A percentile compares a stretch with the other conserved stretches of the same genome.
These are phyloP conservation scores for Catocala sponsa DNA, from an alignment of 2,888 invertebrate species.

Conservation along the genomic window DNA sequence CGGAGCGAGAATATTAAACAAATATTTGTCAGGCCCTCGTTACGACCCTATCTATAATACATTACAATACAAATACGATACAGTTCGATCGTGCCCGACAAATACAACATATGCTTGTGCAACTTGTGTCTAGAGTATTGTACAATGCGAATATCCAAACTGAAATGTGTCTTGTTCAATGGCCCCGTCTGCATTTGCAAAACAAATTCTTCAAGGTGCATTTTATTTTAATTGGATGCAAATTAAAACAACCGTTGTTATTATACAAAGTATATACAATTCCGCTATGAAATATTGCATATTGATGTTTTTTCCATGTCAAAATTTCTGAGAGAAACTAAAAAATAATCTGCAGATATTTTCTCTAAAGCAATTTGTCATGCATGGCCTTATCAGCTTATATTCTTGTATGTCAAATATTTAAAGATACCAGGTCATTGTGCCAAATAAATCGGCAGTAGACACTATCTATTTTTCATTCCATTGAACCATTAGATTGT, in stretches of 20 bases:
- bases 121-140: background rate
- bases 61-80: no score
- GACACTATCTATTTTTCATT: constrained; percentile 16
- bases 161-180: background rate
- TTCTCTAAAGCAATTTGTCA: constrained; percentile 2
- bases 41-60: no score
- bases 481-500: constrained; percentile 24
- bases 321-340: background rate
- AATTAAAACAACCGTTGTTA: constrained; percentile 9
- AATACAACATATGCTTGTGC: no score
- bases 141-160: background rate
- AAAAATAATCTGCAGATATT: constrained; percentile 3
- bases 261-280: constrained; percentile 11
- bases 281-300: constrained; percentile 3
- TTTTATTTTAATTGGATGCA: constrained; percentile 13
- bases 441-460: constrained; percentile 19
- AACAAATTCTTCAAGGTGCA: constrained; percentile 21
- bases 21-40: no score
- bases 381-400: background rate
- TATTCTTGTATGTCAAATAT: background rate
- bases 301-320: background rate
- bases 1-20: no score
- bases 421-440: constrained; percentile 18
- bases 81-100: no score
- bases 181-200: constrained; percentile 15